Evolutionary conservation across 2,113 vertebrate species (phyloP).

Genomic region (Laticauda laticaudata): DNA sequence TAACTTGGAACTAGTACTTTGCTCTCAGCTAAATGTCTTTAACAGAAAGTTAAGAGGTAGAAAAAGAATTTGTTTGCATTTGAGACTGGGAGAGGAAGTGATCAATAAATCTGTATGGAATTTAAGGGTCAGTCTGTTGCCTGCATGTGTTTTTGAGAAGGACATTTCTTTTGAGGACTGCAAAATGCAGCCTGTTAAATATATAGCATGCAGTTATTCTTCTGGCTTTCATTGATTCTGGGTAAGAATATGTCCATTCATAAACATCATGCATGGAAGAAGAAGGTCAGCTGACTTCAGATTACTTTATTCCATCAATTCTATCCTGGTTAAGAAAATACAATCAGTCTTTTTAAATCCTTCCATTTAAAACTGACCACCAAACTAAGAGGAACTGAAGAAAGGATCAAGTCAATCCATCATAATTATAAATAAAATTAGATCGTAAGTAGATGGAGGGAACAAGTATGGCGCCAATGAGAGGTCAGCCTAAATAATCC

Average conservation of each 20-base stretch:
- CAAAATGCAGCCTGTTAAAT: background rate
- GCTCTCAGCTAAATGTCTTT: background rate
- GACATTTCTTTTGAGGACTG: background rate
- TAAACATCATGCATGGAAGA: background rate
- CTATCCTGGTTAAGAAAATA: background rate
- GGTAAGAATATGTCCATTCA: background rate
- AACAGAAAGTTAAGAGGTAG: background rate
- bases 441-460: slow-evolving; percentile 24
- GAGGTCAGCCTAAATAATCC: slow-evolving; percentile 46
- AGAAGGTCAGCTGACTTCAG: background rate
- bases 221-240: background rate
- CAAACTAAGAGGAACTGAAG: background rate
- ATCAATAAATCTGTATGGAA: background rate
- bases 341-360: background rate
- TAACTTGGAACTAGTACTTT: background rate
- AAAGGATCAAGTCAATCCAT: background rate
- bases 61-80: background rate
- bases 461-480: slow-evolving; percentile 34
- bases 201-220: background rate
- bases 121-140: background rate
- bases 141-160: background rate
- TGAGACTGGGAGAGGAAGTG: background rate
- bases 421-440: background rate
- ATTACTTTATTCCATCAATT: background rate
- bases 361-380: background rate